These are phyloP conservation scores for Synergus japonicus DNA, from an alignment of 2,888 invertebrate genomes.

Conservation along the genomic window DNA sequence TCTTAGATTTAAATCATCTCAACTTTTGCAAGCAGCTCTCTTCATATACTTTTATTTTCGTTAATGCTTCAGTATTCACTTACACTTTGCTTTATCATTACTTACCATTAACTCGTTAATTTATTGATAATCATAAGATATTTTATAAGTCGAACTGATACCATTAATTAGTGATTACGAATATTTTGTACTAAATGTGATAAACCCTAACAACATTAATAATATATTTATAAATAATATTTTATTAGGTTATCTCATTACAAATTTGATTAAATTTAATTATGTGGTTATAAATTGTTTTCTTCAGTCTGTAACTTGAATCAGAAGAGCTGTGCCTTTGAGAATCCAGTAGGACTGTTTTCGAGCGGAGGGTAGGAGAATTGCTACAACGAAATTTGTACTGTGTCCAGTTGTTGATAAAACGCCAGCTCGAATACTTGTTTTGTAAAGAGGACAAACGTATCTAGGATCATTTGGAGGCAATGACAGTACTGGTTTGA, in stretches of 20 bases:
- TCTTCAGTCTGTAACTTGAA: conserved; percentile 87
- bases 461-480: conserved; percentile 83
- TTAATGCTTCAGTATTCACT: conserved; percentile 27
- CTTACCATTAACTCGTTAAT: conserved; percentile 28
- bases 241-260: conserved; percentile 6
- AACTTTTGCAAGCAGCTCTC: background rate
- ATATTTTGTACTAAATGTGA: conserved; percentile 10
- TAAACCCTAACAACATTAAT: background rate
- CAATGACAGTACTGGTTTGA: conserved; percentile 83
- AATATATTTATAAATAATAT: conserved; percentile 8
- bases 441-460: conserved; percentile 91
- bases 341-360: conserved; percentile 91
- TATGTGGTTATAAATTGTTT: background rate
- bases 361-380: conserved; percentile 84
- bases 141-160: background rate
- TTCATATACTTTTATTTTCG: background rate
- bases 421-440: conserved; percentile 90
- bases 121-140: conserved; percentile 12
- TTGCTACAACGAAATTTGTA: conserved; percentile 92
- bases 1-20: background rate
- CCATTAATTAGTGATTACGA: background rate
- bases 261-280: background rate
- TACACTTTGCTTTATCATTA: conserved; percentile 1
- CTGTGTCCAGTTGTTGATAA: conserved; percentile 96
- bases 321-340: conserved; percentile 91